These are phyloP conservation scores for Symphodus melops DNA, from an alignment of 2,113 vertebrate genomes.

Conservation along the genomic window DNA sequence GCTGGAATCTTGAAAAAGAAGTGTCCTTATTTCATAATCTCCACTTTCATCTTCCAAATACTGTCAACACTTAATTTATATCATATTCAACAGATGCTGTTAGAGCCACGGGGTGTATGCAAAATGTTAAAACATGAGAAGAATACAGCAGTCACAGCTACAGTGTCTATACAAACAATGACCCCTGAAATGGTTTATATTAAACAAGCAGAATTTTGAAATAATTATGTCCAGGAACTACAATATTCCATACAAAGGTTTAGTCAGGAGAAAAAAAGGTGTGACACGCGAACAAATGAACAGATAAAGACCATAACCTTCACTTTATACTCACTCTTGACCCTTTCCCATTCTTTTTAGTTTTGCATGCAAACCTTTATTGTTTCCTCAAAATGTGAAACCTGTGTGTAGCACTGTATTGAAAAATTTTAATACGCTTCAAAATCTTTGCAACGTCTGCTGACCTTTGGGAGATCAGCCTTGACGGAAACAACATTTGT, in stretches of 20 bases:
- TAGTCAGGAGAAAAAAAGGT: no score
- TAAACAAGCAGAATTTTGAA: no score
- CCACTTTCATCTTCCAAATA: background rate
- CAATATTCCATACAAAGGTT: no score
- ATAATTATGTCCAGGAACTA: no score
- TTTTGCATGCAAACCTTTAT: background rate
- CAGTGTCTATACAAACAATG: no score
- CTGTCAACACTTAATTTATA: background rate
- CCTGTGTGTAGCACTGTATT: background rate
- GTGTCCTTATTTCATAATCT: background rate
- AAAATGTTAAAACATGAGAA: background rate
- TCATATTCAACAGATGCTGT: no score
- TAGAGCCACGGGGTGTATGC: background rate
- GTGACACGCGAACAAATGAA: no score
- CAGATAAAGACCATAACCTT: background rate
- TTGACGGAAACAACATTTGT: background rate
- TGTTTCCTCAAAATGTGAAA: background rate
- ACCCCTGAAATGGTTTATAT: no score
- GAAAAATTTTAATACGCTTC: background rate
- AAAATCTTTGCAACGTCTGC: background rate
- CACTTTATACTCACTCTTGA: background rate
- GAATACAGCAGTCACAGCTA: background rate
- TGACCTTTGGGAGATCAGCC: background rate
- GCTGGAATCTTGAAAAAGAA: background rate
- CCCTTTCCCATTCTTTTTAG: background rate